A percentile compares a stretch with the other conserved stretches of the same genome.
Evolutionary conservation across 2,113 vertebrate species (phyloP).

Genomic region (Leptosomus discolor): DNA sequence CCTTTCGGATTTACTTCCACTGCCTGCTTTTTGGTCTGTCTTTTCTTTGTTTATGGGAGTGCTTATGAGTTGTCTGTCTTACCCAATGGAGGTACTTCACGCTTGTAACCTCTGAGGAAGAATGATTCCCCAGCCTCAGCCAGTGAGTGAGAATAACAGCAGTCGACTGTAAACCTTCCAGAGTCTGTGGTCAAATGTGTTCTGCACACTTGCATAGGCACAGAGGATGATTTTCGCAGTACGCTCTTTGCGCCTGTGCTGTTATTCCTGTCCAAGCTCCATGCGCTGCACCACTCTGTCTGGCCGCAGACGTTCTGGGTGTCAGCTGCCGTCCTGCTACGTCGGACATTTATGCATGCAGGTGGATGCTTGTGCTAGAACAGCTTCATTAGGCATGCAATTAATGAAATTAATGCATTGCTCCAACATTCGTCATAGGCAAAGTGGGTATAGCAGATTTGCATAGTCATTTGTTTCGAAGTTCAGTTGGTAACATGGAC

Average conservation of each 20-base stretch:
- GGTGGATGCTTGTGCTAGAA: not conserved
- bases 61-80: not conserved
- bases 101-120: not conserved
- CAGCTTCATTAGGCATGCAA: not conserved
- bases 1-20: not conserved
- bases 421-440: fast-evolving
- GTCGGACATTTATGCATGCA: not conserved
- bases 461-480: not conserved
- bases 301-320: fast-evolving
- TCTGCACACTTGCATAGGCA: not conserved
- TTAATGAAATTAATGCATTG: not conserved
- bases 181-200: not conserved
- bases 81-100: not conserved
- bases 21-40: not conserved
- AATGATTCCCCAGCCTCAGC: not conserved
- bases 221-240: not conserved
- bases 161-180: not conserved
- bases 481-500: not conserved
- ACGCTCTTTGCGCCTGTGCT: not conserved
- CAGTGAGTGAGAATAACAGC: not conserved
- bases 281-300: not conserved
- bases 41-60: not conserved
- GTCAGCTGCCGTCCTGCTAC: not conserved
- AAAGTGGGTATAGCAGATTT: not conserved
- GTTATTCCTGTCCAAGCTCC: not conserved